These are phyloP conservation scores for Excalfactoria chinensis DNA, from an alignment of 2,113 vertebrate genomes.

Conservation along the genomic window DNA sequence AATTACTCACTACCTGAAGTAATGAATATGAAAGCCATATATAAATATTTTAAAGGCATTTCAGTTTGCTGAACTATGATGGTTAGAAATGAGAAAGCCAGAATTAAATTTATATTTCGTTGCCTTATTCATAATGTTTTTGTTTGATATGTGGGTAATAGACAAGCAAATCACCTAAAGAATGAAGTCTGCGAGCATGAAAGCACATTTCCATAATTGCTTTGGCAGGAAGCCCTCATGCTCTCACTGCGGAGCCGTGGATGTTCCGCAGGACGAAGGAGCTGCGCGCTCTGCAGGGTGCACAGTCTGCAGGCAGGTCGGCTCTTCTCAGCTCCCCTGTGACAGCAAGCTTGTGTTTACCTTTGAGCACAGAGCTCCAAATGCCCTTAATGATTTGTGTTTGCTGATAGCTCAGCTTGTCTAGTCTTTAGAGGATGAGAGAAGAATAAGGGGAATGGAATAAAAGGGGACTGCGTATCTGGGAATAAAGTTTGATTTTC, in stretches of 20 bases:
- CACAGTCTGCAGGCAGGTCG: accelerated
- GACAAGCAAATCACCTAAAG: slow-evolving; percentile 57
- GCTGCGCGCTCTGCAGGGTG: background rate
- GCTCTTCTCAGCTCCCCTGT: background rate
- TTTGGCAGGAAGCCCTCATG: slow-evolving; percentile 28
- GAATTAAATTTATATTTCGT: slow-evolving; percentile 50
- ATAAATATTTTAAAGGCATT: slow-evolving; percentile 29
- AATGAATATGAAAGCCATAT: background rate
- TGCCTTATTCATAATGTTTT: slow-evolving; percentile 53
- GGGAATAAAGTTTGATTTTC: background rate
- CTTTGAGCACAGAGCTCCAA: background rate
- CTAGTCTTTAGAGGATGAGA: background rate
- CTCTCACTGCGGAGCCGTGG: background rate
- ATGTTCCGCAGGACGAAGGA: slow-evolving; percentile 11
- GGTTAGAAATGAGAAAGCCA: slow-evolving; percentile 16
- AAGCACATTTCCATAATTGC: slow-evolving; percentile 58
- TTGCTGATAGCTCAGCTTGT: background rate
- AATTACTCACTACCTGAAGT: background rate
- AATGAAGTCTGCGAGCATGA: slow-evolving; percentile 50
- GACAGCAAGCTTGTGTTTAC: background rate
- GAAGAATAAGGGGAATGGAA: background rate
- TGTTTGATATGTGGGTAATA: slow-evolving; percentile 45
- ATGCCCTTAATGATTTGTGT: background rate
- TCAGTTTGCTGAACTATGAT: slow-evolving; percentile 9
- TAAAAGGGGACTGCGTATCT: background rate